These are phyloP conservation scores for Drosophila ochracea DNA, from an alignment of 2,888 invertebrate genomes.

Conservation along the genomic window DNA sequence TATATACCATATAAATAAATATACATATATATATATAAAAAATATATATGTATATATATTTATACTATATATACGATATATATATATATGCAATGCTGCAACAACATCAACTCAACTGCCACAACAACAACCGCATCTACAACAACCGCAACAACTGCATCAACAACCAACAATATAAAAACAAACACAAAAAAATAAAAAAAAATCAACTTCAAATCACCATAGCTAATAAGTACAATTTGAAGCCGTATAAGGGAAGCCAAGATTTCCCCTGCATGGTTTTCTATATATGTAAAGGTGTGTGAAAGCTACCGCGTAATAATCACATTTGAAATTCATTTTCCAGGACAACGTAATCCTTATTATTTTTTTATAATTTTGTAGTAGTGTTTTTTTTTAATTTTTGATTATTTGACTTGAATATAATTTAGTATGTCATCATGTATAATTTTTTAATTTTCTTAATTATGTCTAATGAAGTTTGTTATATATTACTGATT, in stretches of 20 bases:
- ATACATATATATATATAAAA: conserved; percentile 17
- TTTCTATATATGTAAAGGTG: conserved; percentile 85
- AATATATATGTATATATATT: conserved; percentile 5
- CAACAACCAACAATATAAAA: conserved; percentile 20
- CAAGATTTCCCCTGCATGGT: conserved; percentile 85
- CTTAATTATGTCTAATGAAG: conserved; percentile 41
- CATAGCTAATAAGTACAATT: conserved; percentile 60
- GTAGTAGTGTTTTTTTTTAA: conserved; percentile 37
- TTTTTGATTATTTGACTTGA: conserved; percentile 17
- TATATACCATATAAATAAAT: conserved; percentile 7
- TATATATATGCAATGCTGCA: conserved; percentile 25
- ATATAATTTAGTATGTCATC: conserved; percentile 22
- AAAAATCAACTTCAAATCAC: conserved; percentile 14
- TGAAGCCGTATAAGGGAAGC: conserved; percentile 72
- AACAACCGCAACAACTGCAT: conserved; percentile 39
- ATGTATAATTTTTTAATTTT: conserved; percentile 38
- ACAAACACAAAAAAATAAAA: conserved; percentile 18
- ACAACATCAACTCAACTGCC: conserved; percentile 39
- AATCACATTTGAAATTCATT: conserved; percentile 48
- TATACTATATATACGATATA: conserved; percentile 12
- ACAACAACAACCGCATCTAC: conserved; percentile 37
- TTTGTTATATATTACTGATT: conserved; percentile 25
- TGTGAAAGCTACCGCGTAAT: conserved; percentile 78
- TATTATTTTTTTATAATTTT: conserved; percentile 23
- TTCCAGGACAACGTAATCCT: conserved; percentile 43